Evolutionary conservation across 2,888 invertebrate species (phyloP), one percentile per base, ranked within the genome.

Genomic region (Oligia strigilis): DNA sequence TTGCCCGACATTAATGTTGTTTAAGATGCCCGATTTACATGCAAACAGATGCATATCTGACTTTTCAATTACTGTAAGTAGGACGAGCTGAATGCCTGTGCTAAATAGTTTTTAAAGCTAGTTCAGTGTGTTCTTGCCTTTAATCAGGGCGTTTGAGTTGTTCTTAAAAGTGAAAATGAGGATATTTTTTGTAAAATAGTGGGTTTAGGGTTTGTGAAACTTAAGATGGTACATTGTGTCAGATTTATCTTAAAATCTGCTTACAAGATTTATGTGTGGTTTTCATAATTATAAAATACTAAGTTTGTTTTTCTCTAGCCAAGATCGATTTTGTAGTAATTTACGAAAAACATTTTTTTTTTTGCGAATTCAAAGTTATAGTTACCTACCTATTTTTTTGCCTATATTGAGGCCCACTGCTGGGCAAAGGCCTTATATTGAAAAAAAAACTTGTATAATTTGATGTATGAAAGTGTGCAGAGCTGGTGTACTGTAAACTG

Each of bases 11-110:
- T 55, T 58, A 69, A 75, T 80, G 74, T 84, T 58, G 69, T 83
- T 72, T 80, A 87, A 79, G 78, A 81, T 71, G 67, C 43, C 58
- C 65, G 46, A 86, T 84, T 84, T 81, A 77, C 77, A 86, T 81
- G 67, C 62, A 69, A 66, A 78, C 72, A 72, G 80, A 80, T 85
- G 55, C 36, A 55, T 81, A 81, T 87, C 84, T 81, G 8, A 77
- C 1, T 81, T 78, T 74, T 78, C 72, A 65, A 86, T 81, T 73
- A 81, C 58, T 55, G 6, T 49, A 77, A 70, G 75, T 81, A 75
- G 77, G 67, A 75, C 87, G 67, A 29, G 60, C 23, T 73, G 40
- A 52, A 72, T 67, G 66, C 29, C 4, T 74, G 58, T 19, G n/a
- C 43, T 75, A 36, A 85, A 84, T 77, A 60, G 62, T 70, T 71